Percentiles rank a stretch among this genome's conserved stretches.
Conservation (phyloP, 1,140 invertebrate genomes). For the Stenopsyche tienmushanensis region DNA sequence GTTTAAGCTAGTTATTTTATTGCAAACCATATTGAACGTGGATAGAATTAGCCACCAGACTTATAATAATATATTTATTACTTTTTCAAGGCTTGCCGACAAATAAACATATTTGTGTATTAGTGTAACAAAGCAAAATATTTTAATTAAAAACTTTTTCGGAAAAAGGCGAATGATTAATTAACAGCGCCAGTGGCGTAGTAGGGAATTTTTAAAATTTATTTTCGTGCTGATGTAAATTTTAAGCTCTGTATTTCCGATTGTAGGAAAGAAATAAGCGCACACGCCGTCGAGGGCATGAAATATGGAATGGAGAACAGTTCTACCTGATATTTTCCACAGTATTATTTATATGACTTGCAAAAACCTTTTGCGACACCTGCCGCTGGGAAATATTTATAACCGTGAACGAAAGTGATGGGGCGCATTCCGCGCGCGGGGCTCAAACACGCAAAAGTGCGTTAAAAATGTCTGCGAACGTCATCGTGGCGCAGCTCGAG, state of each 20-base stretch:
- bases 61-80: no score
- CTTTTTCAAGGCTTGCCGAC: no score
- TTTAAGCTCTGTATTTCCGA: neutral
- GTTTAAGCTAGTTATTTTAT: no score
- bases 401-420: constrained; percentile 19
- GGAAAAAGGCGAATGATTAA: no score
- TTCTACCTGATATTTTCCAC: constrained; percentile 29
- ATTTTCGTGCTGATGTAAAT: neutral
- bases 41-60: no score
- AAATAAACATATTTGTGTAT: no score
- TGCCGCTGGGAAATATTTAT: constrained; percentile 39
- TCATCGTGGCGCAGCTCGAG: neutral
- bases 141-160: no score
- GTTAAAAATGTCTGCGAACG: neutral
- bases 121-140: no score
- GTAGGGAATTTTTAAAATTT: no score
- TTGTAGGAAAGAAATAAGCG: neutral
- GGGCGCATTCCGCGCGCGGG: neutral
- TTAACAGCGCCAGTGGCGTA: no score
- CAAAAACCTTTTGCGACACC: constrained; percentile 37
- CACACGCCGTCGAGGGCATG: neutral
- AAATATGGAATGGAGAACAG: constrained; percentile 7
- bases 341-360: constrained; percentile 40
- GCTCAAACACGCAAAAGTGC: no score
- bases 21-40: no score